phyloP scores from a whole-genome alignment of 2,888 invertebrate species.

The Rhingia campestris region DNA sequence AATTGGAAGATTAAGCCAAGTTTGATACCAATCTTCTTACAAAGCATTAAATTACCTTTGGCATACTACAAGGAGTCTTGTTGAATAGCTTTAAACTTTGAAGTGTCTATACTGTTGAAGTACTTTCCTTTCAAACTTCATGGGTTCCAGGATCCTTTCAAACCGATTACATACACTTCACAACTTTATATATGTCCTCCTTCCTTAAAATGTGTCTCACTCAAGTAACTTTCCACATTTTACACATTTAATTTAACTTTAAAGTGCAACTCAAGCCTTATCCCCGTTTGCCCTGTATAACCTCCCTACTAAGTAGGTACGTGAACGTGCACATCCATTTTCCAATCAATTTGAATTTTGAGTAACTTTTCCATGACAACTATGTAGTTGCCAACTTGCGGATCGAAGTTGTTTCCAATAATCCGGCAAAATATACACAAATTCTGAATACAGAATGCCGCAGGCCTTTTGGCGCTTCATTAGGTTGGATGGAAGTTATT shows the following conservation, averaged over 20 bases:
- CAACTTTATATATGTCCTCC: not conserved
- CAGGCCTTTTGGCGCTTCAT: not conserved
- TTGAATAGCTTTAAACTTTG: no score
- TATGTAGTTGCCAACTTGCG: slow-evolving; percentile 9
- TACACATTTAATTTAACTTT: slow-evolving; percentile 10
- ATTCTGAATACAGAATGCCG: slow-evolving; percentile 38
- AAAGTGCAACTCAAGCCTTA: not conserved
- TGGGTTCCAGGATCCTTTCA: not conserved
- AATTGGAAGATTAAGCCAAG: no score
- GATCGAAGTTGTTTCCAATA: slow-evolving; percentile 39
- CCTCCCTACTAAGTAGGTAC: not conserved
- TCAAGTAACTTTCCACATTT: not conserved
- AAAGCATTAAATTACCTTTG: no score
- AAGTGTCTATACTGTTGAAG: no score
- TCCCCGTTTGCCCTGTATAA: not conserved
- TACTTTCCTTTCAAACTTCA: not conserved
- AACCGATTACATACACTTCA: not conserved
- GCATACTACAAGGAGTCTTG: no score
- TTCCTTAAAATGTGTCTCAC: not conserved
- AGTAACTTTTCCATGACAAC: slow-evolving; percentile 13
- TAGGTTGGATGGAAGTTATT: slow-evolving; percentile 10
- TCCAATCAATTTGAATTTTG: slow-evolving; percentile 22
- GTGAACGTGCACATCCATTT: not conserved
- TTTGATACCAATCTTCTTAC: no score
- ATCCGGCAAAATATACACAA: slow-evolving; percentile 16